Percentiles rank a stretch among this genome's conserved stretches.
These are phyloP conservation scores for Drymonia ruficornis DNA, from an alignment of 2,888 invertebrate genomes.

Conservation along the genomic window DNA sequence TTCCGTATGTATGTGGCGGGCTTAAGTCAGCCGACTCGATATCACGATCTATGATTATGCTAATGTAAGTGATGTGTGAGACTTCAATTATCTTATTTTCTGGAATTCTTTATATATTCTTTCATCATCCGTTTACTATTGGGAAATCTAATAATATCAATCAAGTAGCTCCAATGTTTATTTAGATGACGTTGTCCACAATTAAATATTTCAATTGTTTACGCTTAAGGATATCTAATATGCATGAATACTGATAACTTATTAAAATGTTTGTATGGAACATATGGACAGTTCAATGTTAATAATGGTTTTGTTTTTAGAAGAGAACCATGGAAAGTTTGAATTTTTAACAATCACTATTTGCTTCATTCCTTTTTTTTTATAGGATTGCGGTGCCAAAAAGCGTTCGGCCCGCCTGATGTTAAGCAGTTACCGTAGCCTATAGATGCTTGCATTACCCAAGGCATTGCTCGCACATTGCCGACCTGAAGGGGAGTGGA, in stretches of 20 bases:
- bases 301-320: not conserved
- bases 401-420: too few species aligned
- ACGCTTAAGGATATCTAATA: not conserved
- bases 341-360: too few species aligned
- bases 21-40: conserved; percentile 24
- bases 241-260: not conserved
- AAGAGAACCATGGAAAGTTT: not conserved
- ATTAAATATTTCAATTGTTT: too few species aligned
- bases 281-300: not conserved
- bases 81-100: not conserved
- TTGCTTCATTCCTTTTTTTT: too few species aligned
- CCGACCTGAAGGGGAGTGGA: too few species aligned
- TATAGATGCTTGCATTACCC: too few species aligned
- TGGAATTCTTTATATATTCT: not conserved
- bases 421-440: too few species aligned
- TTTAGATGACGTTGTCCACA: too few species aligned
- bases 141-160: not conserved
- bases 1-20: too few species aligned
- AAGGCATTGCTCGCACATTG: too few species aligned
- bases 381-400: too few species aligned
- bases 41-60: conserved; percentile 19
- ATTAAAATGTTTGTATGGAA: not conserved
- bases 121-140: not conserved
- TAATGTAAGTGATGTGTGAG: conserved; percentile 8
- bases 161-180: too few species aligned